Evolutionary conservation across 2,113 vertebrate species (phyloP), one percentile per base, ranked within the genome.

Genomic region (Megalops atlanticus): DNA sequence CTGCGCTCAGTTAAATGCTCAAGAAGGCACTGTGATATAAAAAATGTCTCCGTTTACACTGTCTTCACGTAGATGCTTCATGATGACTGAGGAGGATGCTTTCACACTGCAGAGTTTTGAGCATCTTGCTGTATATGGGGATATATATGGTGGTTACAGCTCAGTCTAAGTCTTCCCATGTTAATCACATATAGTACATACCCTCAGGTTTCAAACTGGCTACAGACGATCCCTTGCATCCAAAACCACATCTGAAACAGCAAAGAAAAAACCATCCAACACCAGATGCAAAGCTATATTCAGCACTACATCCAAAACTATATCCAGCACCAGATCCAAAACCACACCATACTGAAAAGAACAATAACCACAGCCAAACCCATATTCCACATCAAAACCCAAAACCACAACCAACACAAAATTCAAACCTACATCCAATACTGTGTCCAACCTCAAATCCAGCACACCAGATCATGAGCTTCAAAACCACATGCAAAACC

Each of bases 41-140:
- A 64, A n/a, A 64, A 64, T 31, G n/a, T n/a, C n/a, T 47, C 49
- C 72, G 49, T 80, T 74, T 74, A 80, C 45, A 47, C 75, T 33
- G 74, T 14, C 10, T 76, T 8, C 27, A 12, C 45, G 8, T 31
- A 21, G 5, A 27, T 70, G 21, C 70, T 40, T 16, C 14, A 5
- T n/a, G 68, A 33, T 45, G 16, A 33, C 64, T 33, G 41, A 72
- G 70, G 43, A 15, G 16, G n/a, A 33, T 24, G 40, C 58, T 27
- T 40, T 79, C 35, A 7, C 18, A 31, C 41, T 36, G 39, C 39
- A 69, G 64, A 71, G 58, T 10, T n/a, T n/a, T n/a, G 35, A 39
- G 70, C 33, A 40, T 38, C 69, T 64, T 64, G 58, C 31, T 27
- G 16, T 31, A 45, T 36, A 43, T 7, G n/a, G 31, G 27, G 31